A percentile compares a stretch with the other conserved stretches of the same genome.
These are phyloP conservation scores for Resseliella maxima DNA, from an alignment of 2,888 invertebrate genomes.

Conservation along the genomic window DNA sequence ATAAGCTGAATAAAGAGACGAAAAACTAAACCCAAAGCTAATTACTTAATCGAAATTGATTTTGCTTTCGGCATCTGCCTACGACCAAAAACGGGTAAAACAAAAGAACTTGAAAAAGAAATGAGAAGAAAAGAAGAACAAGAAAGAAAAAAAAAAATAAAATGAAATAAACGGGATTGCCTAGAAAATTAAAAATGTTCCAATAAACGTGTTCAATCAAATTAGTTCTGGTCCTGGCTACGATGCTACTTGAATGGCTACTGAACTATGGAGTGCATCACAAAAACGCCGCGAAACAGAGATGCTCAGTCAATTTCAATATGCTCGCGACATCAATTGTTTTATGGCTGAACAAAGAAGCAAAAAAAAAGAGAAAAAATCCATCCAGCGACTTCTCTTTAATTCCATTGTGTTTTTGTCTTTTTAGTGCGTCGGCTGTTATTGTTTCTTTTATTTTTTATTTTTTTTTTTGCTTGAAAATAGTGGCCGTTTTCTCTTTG, in stretches of 20 bases:
- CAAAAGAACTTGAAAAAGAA: background rate
- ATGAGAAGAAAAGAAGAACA: background rate
- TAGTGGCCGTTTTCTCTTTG: background rate
- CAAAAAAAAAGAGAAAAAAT: no score
- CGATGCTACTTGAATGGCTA: background rate
- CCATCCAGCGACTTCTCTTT: background rate
- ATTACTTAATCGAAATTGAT: constrained; percentile 39
- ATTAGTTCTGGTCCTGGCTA: constrained; percentile 27
- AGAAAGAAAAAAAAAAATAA: background rate
- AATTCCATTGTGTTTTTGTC: constrained; percentile 22
- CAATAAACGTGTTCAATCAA: constrained; percentile 41
- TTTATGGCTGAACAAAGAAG: constrained; percentile 13
- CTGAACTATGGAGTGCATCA: background rate
- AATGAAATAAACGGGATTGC: no score
- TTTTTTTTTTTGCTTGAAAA: background rate
- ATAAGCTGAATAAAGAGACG: background rate
- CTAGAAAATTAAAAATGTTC: background rate
- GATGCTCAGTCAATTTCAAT: background rate
- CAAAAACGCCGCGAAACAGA: background rate
- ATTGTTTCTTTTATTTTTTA: background rate
- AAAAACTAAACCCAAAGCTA: background rate
- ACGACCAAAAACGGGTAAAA: background rate
- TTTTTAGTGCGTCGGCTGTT: background rate
- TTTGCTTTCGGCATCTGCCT: constrained; percentile 39
- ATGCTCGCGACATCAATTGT: constrained; percentile 45